Base-by-base conservation (phyloP, 2,797 vertebrate species). In the Carapus acus region DNA sequence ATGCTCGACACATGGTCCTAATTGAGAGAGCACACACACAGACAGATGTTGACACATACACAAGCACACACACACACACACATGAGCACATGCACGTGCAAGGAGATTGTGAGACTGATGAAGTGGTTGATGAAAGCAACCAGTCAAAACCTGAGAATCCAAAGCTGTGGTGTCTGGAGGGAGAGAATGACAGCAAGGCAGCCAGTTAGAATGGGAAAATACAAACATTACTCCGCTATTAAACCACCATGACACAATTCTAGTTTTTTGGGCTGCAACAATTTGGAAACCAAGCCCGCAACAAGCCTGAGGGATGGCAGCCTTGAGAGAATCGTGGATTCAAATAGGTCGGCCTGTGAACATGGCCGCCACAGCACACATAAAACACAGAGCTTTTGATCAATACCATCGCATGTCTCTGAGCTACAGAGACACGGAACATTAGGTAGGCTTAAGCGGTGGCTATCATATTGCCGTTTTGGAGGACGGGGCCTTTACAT, bases 81-180 rank as follows among this genome's bases (percentile, higher is more conserved):
- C 21, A 61, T 27, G 49, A 49, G 42, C 22, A 66, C 71, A 64
- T 70, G 66, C 72, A 76, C 72, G 73, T 69, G 74, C 71, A 67
- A 20, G 31, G 27, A 47, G 74, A 70, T 63, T 43, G 14, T 15
- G 64, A 38, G 69, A 39, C 34, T 39, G 22, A 62, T 34, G 38
- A 58, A 13, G 31, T 42, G 48, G 40, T 36, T 82, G 49, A 86
- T 46, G 61, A 85, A 62, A 83, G 72, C 58, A 85, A 65, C 70
- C 88, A 89, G 78, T 87, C 75, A 77, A 90, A 92, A 99, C 96
- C 96, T 99, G 94, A 90, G 93, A 85, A 81, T 98, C 94, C 94
- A 94, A 86, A 91, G 90, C 91, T 90, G 72, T 85, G 92, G 84
- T 91, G 83, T 96, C 96, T 98, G 94, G 86, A 93, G 92, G 77